Percentiles rank a stretch among this genome's conserved stretches.
Evolutionary conservation across 1,140 invertebrate species (phyloP).

Genomic region (Limonius californicus): DNA sequence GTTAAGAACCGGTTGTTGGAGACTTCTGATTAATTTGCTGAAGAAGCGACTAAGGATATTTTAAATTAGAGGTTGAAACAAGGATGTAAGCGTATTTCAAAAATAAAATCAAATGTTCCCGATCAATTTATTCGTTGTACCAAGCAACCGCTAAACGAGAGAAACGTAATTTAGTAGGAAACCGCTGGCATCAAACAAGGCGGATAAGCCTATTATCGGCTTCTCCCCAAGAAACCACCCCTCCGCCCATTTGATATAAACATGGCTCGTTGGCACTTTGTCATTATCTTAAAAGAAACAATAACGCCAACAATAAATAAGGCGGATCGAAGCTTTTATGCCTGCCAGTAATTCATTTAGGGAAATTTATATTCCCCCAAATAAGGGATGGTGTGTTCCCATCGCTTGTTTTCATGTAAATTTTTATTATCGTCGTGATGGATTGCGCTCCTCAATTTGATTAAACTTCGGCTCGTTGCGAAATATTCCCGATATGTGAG

Average conservation of each 20-base stretch:
- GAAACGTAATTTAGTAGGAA: not conserved
- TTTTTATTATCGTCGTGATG: not conserved
- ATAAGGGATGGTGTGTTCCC: not conserved
- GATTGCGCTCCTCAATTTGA: constrained; percentile 1
- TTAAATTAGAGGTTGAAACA: no score
- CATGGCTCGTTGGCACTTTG: not conserved
- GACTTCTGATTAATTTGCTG: no score
- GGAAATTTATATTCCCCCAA: not conserved
- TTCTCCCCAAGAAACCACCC: not conserved
- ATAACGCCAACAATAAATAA: constrained; percentile 1
- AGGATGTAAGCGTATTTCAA: no score
- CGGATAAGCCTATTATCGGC: not conserved
- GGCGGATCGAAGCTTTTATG: not conserved
- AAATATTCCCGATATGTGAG: not conserved
- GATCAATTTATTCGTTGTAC: not conserved
- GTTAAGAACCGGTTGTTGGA: no score
- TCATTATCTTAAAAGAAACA: constrained; percentile 1
- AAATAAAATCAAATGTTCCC: not conserved
- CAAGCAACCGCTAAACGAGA: not conserved
- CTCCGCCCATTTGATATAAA: not conserved
- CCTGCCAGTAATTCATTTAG: not conserved
- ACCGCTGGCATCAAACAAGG: not conserved
- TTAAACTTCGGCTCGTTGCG: not conserved
- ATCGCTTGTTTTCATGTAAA: not conserved
- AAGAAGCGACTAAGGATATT: no score